Percentiles rank a stretch among this genome's conserved stretches.
Evolutionary conservation across 2,888 invertebrate species (phyloP).

Genomic region (Tenthredo distinguenda): DNA sequence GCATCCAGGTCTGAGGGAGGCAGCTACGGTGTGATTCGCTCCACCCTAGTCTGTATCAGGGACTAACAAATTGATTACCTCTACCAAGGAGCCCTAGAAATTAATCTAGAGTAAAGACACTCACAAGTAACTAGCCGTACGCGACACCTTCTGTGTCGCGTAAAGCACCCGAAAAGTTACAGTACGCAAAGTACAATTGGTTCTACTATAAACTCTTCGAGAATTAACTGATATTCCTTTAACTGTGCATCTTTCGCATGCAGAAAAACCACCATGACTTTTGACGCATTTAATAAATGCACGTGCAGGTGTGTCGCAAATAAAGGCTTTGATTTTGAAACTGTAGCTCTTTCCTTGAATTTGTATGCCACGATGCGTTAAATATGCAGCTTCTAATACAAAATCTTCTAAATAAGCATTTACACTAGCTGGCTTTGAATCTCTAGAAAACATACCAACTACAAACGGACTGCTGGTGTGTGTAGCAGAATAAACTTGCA

Average conservation of each 20-base stretch:
- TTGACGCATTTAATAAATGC: slow-evolving; percentile 58
- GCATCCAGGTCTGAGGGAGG: too few species aligned
- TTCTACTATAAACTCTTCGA: background rate
- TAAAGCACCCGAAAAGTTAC: too few species aligned
- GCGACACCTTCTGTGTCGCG: too few species aligned
- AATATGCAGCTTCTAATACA: slow-evolving; percentile 55
- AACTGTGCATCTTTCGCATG: slow-evolving; percentile 54
- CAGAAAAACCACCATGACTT: slow-evolving; percentile 57
- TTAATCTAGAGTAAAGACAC: too few species aligned
- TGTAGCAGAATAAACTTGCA: slow-evolving; percentile 7
- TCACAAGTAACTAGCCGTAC: too few species aligned
- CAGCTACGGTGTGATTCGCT: too few species aligned
- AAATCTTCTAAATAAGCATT: slow-evolving; percentile 58
- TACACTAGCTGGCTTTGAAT: slow-evolving; percentile 56
- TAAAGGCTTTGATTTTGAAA: slow-evolving; percentile 54
- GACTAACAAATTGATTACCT: too few species aligned
- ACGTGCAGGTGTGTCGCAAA: slow-evolving; percentile 59
- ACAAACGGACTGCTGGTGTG: slow-evolving; percentile 48
- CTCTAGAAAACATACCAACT: slow-evolving; percentile 54
- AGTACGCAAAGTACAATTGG: slow-evolving; percentile 4
- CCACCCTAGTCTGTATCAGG: too few species aligned
- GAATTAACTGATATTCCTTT: background rate
- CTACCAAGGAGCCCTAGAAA: too few species aligned
- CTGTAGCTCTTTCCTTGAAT: slow-evolving; percentile 53
- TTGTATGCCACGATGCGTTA: slow-evolving; percentile 54